Base-by-base conservation (phyloP, 2,113 vertebrate genomes). In the Cervus canadensis region DNA sequence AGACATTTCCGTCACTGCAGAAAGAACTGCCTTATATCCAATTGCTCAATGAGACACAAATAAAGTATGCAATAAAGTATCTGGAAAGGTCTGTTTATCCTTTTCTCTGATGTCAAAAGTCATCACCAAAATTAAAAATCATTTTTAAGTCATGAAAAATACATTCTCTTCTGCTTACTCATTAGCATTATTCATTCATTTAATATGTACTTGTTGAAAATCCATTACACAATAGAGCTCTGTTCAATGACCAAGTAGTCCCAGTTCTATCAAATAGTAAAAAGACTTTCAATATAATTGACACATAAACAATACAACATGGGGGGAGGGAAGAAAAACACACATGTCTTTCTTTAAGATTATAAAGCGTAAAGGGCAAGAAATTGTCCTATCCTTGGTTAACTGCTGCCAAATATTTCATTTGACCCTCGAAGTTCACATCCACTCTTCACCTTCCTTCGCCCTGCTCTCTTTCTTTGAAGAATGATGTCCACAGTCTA, bases 141-240 rank as follows among this genome's bases (percentile, higher is more conserved):
- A 89, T 82, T 93, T 78, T 94, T 60, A 91, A 64, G 59, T 89
- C 83, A 93, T 83, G 45, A 97, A 95, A 85, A 95, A 57, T 52
- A 25, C 67, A 33, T 78, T 54, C 43, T 74, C 57, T 95, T 89
- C 43, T 81, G 30, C 21, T 94, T 76, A 91, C 28, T 88, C 67
- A 54, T 84, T 87, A 59, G 64, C n/a, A 62, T 52, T 91, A 91
- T 59, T 95, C 88, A 67, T 76, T 71, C 33, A 62, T 64, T 97
- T 86, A 89, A 40, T 67, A 86, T 16, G 14, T 48, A 12, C 71
- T 83, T 87, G 28, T 52, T 88, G 52, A 84, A 71, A 43, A 25
- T 25, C 23, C n/a, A 67, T 91, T 59, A 81, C 15, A 54, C 82
- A 26, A 93, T 19, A 78, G 36, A 74, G 23, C 57, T 64, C 76